Conservation (phyloP, 23 tunicate species). For the Diplosoma virens region DNA sequence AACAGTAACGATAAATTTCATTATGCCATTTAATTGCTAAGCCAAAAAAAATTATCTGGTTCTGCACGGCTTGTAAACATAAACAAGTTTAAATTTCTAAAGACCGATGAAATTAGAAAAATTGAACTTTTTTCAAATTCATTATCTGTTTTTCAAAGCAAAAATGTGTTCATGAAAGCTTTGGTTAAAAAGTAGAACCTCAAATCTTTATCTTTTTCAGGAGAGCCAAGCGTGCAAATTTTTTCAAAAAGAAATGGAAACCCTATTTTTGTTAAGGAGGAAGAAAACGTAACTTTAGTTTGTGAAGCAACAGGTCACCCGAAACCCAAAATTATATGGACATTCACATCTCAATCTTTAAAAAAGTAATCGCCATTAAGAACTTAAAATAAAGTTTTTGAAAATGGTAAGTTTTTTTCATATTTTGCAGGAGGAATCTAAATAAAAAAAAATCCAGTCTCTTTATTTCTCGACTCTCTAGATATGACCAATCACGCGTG, state of each 20-base stretch:
- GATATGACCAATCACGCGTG: slow-evolving; percentile 35
- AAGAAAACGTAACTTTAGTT: slow-evolving; percentile 15
- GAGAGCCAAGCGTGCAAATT: not conserved
- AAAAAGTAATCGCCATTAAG: slow-evolving; percentile 35
- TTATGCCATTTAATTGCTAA: no score
- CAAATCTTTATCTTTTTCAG: not conserved
- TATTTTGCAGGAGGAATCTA: slow-evolving; percentile 32
- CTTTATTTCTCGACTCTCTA: slow-evolving; percentile 14
- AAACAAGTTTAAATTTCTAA: no score
- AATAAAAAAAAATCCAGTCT: slow-evolving; percentile 30
- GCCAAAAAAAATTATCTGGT: no score
- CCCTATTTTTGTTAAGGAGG: slow-evolving; percentile 32
- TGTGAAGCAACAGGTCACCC: slow-evolving; percentile 69
- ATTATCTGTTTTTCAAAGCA: no score
- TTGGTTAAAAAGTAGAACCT: no score
- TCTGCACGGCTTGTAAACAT: no score
- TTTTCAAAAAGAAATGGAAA: not conserved
- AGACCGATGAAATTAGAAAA: no score
- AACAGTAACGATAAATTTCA: no score
- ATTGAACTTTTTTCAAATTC: no score
- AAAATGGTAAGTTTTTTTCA: not conserved
- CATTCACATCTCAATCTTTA: slow-evolving; percentile 35
- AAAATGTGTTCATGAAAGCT: no score
- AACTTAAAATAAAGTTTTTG: not conserved
- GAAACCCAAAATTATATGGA: slow-evolving; percentile 48